Evolutionary conservation across 2,888 invertebrate species (phyloP), one percentile per base, ranked within the genome.

Genomic region (Iphiclides podalirius): DNA sequence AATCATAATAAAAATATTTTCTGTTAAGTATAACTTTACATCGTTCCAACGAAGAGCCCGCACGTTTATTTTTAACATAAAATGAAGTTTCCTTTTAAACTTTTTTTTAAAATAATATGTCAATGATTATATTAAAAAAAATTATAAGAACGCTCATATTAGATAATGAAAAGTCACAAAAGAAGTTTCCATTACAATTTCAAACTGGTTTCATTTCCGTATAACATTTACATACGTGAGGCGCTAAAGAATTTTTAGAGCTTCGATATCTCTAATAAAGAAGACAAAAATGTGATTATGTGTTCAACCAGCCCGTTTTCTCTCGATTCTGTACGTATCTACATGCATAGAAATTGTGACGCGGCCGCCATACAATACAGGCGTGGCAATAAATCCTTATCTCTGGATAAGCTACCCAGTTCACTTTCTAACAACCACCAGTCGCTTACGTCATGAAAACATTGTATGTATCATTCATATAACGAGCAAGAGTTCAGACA

Each of bases 331-430:
- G 34, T 17, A 9, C 17, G 11, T 36, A 17, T 41, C 28, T 28
- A 44, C 41, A 52, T n/a, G 39, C 36, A 23, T 37, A 45, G 41
- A 53, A 50, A 47, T 44, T 45, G 61, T 58, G 63, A 62, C 60
- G 59, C 62, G 60, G 61, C 61, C 57, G 55, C 53, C 56, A 52
- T 59, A 67, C 66, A 66, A 64, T 66, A 61, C 59, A 55, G 54
- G 47, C 50, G 57, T 14, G 46, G 51, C 53, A 63, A 70, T 75
- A 72, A 75, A 70, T 68, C 60, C 62, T 74, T 75, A 77, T 75
- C 73, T 63, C 17, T 46, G 66, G 73, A 75, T 76, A 72, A 72
- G 67, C 66, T 57, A 58, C 37, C 63, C 63, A 66, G 64, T 66
- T 60, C 58, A 55, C 55, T 53, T 57, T 53, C 56, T 53, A 47